These are phyloP conservation scores for Alviniconcha strummeri DNA, from an alignment of 2,888 invertebrate genomes.

Conservation along the genomic window DNA sequence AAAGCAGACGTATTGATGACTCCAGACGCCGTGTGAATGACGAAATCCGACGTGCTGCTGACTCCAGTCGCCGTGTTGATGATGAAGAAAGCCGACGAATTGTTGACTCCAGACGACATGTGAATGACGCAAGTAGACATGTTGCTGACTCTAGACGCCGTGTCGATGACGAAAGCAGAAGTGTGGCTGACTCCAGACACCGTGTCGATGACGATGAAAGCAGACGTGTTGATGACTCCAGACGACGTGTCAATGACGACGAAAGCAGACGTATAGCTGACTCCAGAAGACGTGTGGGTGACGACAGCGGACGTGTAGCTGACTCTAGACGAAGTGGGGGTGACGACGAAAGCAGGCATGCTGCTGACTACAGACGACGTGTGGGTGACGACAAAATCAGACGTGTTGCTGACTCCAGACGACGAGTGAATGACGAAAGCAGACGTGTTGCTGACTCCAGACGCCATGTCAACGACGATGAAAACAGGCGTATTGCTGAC, in stretches of 20 bases:
- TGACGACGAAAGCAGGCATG: not conserved
- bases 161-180: not conserved
- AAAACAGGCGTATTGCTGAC: not conserved
- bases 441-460: not conserved
- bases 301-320: not conserved
- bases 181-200: not conserved
- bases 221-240: not conserved
- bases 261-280: not conserved
- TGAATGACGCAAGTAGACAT: not conserved
- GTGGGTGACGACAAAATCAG: not conserved
- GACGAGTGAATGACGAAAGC: not conserved
- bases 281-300: not conserved
- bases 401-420: not conserved
- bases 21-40: not conserved
- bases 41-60: not conserved
- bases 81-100: not conserved
- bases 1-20: not conserved
- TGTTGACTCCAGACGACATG: not conserved
- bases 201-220: not conserved
- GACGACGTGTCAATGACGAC: not conserved
- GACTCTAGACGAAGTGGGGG: not conserved
- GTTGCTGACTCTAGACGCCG: not conserved
- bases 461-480: not conserved
- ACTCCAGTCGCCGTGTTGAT: not conserved
- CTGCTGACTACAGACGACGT: not conserved